phyloP scores from a whole-genome alignment of 2,888 invertebrate species.

The Epinotia ramella region DNA sequence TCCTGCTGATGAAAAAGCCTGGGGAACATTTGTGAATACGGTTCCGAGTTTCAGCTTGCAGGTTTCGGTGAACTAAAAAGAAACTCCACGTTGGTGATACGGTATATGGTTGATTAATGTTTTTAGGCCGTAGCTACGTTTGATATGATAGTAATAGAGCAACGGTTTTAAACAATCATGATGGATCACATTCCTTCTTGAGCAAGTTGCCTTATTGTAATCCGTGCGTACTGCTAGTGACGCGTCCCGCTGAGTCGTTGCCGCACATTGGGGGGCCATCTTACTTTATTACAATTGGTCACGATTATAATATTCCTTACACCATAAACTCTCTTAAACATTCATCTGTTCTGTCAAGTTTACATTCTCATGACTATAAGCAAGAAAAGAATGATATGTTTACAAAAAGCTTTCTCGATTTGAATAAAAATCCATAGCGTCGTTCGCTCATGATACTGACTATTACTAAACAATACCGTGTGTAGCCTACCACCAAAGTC shows the following conservation, averaged over 20 bases:
- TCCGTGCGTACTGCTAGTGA: slow-evolving; percentile 57
- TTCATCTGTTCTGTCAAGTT: slow-evolving; percentile 50
- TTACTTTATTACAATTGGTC: slow-evolving; percentile 76
- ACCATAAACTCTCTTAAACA: slow-evolving; percentile 67
- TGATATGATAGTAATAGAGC: slow-evolving; percentile 31
- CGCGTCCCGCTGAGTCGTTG: slow-evolving; percentile 70
- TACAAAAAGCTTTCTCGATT: slow-evolving; percentile 38
- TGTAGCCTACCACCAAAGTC: slow-evolving; percentile 26
- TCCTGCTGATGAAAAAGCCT: slow-evolving; percentile 62
- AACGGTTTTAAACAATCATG: slow-evolving; percentile 57
- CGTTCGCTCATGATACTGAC: slow-evolving; percentile 31
- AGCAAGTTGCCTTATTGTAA: slow-evolving; percentile 60
- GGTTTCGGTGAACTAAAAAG: slow-evolving; percentile 1
- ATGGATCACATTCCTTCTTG: slow-evolving; percentile 63
- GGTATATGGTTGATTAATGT: slow-evolving; percentile 25
- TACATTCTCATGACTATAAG: slow-evolving; percentile 37
- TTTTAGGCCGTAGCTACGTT: slow-evolving; percentile 5
- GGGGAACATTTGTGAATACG: slow-evolving; percentile 41
- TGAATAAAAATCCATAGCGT: slow-evolving; percentile 32
- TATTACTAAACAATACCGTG: slow-evolving; percentile 37
- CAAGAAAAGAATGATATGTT: slow-evolving; percentile 34
- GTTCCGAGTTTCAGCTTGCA: not conserved
- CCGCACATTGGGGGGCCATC: slow-evolving; percentile 65
- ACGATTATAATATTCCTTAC: slow-evolving; percentile 74
- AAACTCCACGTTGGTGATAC: not conserved